phyloP scores from a whole-genome alignment of 2,888 invertebrate species.

The Arctia plantaginis region DNA sequence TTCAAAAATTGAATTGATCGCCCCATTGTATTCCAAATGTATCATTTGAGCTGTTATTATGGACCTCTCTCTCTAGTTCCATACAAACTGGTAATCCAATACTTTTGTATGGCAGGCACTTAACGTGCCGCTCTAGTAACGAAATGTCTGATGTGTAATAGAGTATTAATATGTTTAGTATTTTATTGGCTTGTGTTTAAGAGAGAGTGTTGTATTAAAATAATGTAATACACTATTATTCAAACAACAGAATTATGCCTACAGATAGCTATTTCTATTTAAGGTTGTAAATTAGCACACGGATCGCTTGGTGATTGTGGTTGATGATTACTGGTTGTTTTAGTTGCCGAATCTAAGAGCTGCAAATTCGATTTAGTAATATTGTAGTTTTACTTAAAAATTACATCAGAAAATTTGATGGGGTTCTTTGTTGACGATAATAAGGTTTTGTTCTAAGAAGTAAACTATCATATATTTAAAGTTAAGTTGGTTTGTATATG shows the following conservation, averaged over 20 bases:
- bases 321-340: neutral
- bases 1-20: slow-evolving; percentile 87
- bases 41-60: slow-evolving; percentile 87
- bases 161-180: slow-evolving; percentile 70
- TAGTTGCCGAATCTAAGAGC: neutral
- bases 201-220: slow-evolving; percentile 42
- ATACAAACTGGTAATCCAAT: slow-evolving; percentile 85
- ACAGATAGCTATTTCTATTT: neutral
- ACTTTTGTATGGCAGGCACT: slow-evolving; percentile 86
- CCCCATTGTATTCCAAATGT: slow-evolving; percentile 87
- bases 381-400: neutral
- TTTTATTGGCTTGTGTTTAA: slow-evolving; percentile 57
- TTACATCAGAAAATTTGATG: neutral
- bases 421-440: neutral
- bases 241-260: slow-evolving; percentile 23
- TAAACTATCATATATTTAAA: no score
- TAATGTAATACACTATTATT: slow-evolving; percentile 25
- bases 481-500: no score
- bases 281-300: neutral
- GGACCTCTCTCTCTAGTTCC: slow-evolving; percentile 82
- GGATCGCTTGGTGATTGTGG: neutral
- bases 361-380: neutral
- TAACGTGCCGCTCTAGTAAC: slow-evolving; percentile 71
- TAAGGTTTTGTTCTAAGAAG: neutral
- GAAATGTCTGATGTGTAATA: slow-evolving; percentile 73